These are phyloP conservation scores for Drosophila obscura DNA, from an alignment of 1,140 invertebrate species.

Conservation along the genomic window DNA sequence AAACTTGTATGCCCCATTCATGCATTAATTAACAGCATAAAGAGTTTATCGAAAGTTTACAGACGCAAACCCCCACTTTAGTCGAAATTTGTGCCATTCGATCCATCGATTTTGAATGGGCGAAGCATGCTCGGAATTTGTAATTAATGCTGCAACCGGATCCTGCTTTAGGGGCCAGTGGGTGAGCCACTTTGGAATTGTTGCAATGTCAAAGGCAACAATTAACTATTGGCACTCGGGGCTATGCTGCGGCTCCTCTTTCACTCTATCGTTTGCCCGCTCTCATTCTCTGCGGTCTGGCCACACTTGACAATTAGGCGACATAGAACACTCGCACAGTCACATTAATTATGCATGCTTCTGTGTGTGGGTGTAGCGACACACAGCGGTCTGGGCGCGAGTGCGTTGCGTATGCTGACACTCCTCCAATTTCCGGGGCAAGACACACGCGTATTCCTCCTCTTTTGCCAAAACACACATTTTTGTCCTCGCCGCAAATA, in stretches of 20 bases:
- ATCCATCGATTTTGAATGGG: conserved; percentile 36
- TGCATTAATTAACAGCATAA: conserved; percentile 46
- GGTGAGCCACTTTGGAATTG: conserved; percentile 43
- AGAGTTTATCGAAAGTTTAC: conserved; percentile 45
- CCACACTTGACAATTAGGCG: conserved; percentile 70
- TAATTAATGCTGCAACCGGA: conserved; percentile 55
- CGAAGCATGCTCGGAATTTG: conserved; percentile 44
- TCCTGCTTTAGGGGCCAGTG: conserved; percentile 4
- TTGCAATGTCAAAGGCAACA: conserved; percentile 75
- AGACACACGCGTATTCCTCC: conserved; percentile 23
- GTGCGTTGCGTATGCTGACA: conserved; percentile 34
- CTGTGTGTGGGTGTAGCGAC: conserved; percentile 17
- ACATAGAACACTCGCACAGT: conserved; percentile 35
- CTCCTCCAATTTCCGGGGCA: conserved; percentile 66
- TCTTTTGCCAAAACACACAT: conserved; percentile 53
- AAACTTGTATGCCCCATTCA: conserved; percentile 12
- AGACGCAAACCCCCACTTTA: conserved; percentile 4
- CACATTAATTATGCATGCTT: conserved; percentile 76
- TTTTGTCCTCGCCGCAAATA: conserved; percentile 64
- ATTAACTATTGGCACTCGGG: conserved; percentile 43
- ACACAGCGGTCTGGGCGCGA: no score
- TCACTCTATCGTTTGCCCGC: conserved; percentile 1
- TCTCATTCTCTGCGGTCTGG: conserved; percentile 34
- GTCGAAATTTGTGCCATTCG: conserved; percentile 11
- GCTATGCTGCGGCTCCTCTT: neutral